Evolutionary conservation across 2,797 vertebrate genomes (phyloP).

Genomic region (Tokudaia muenninki): DNA sequence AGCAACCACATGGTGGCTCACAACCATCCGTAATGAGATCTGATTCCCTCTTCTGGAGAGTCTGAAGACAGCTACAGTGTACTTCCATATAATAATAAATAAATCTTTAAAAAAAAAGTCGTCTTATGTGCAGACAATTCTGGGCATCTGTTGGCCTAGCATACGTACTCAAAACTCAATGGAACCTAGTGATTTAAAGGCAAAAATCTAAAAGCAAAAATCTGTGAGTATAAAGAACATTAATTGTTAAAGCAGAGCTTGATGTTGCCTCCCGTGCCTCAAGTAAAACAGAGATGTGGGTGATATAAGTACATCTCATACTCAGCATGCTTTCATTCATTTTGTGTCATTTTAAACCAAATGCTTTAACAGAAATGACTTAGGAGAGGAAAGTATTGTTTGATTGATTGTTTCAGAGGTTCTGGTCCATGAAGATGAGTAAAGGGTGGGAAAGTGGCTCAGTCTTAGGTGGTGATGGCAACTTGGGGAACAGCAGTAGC

Average conservation of each 20-base stretch:
- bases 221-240: background rate
- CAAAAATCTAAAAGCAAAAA: background rate
- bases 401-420: background rate
- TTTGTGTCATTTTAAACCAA: background rate
- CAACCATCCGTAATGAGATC: no score
- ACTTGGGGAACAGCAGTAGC: no score
- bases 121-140: background rate
- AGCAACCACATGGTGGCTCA: no score
- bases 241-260: background rate
- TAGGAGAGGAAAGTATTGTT: background rate
- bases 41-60: no score
- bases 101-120: no score
- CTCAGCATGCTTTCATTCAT: background rate
- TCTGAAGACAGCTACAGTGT: no score
- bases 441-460: background rate
- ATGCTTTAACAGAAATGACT: background rate
- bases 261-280: rapidly evolving
- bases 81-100: no score
- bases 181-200: background rate
- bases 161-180: background rate
- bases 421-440: background rate
- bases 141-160: background rate
- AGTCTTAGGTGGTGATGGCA: background rate
- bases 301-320: background rate
- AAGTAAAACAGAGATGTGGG: background rate